These are phyloP conservation scores for Medauroidea extradentata DNA, from an alignment of 1,140 invertebrate genomes.

Conservation along the genomic window DNA sequence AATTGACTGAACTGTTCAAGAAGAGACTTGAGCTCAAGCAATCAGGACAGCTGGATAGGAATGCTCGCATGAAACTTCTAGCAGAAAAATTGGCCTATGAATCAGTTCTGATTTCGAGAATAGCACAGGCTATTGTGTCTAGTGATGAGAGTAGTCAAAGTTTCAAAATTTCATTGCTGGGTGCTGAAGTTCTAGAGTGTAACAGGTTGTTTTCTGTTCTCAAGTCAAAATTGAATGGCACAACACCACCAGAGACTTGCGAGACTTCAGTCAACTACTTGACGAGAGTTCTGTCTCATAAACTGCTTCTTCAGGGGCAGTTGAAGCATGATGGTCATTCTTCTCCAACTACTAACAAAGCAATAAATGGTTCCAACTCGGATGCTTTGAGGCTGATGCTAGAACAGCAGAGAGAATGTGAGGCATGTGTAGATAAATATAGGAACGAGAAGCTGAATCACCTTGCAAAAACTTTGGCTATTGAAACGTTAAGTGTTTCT, in stretches of 20 bases:
- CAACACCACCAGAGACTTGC: constrained; percentile 16
- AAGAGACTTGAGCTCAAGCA: constrained; percentile 55
- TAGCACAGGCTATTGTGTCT: constrained; percentile 33
- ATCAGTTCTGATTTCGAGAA: constrained; percentile 58
- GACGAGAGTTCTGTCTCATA: constrained; percentile 56
- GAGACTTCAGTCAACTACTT: constrained; percentile 53
- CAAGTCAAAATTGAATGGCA: constrained; percentile 58
- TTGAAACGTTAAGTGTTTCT: constrained; percentile 57
- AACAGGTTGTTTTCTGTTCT: constrained; percentile 65
- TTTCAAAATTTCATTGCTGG: constrained; percentile 4
- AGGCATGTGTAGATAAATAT: constrained; percentile 55
- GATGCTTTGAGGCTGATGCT: constrained; percentile 49
- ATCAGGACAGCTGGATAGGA: constrained; percentile 57
- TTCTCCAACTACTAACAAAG: too few relatives aligned
- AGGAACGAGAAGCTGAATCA: constrained; percentile 63
- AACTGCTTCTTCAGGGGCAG: constrained; percentile 34
- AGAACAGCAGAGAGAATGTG: constrained; percentile 55
- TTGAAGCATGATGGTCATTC: not conserved
- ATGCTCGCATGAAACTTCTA: constrained; percentile 60
- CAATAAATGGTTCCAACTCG: not conserved
- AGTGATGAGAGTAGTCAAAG: constrained; percentile 2
- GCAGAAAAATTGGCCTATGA: constrained; percentile 74
- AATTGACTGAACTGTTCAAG: constrained; percentile 59
- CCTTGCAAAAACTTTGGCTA: constrained; percentile 58
- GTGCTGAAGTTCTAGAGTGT: constrained; percentile 57